A percentile compares a stretch with the other conserved stretches of the same genome.
phyloP scores from a whole-genome alignment of 2,113 vertebrate genomes.

The Gadus chalcogrammus region DNA sequence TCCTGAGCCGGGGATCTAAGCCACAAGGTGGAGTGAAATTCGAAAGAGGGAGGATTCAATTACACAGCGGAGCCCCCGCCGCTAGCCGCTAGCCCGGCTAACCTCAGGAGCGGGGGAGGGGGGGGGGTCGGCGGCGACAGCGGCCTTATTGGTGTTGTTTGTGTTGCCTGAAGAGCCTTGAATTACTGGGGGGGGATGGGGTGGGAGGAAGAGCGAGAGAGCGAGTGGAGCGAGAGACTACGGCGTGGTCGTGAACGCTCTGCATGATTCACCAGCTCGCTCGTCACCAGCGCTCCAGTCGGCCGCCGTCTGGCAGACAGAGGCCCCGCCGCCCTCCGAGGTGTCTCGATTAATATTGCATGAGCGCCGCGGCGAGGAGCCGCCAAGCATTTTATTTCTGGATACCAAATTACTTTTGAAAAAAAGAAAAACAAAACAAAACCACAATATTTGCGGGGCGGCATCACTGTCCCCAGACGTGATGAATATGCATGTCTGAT shows the following conservation, averaged over 20 bases:
- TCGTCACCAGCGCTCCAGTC: neutral
- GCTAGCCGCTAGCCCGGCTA: too few species aligned
- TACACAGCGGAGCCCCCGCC: slow-evolving; percentile 1
- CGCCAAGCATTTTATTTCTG: slow-evolving; percentile 32
- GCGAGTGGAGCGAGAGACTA: neutral
- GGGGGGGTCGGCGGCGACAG: too few species aligned
- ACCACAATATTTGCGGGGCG: slow-evolving; percentile 17
- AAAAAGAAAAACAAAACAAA: neutral
- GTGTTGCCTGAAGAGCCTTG: too few species aligned
- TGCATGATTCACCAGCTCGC: neutral
- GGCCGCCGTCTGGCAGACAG: neutral
- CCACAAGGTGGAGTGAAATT: slow-evolving; percentile 28
- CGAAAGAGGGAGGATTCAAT: slow-evolving; percentile 45
- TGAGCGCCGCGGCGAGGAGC: slow-evolving; percentile 22
- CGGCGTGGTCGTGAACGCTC: neutral
- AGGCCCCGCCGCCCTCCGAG: slow-evolving; percentile 28
- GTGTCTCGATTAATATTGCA: slow-evolving; percentile 46
- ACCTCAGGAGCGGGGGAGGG: too few species aligned
- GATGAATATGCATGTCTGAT: slow-evolving; percentile 43
- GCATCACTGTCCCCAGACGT: neutral
- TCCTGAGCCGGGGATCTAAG: neutral
- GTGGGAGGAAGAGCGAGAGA: neutral
- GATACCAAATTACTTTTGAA: neutral
- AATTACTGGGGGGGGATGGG: too few species aligned
- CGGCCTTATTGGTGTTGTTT: too few species aligned